These are phyloP conservation scores for Willowsia nigromaculata DNA, from an alignment of 2,888 invertebrate species.

Conservation along the genomic window DNA sequence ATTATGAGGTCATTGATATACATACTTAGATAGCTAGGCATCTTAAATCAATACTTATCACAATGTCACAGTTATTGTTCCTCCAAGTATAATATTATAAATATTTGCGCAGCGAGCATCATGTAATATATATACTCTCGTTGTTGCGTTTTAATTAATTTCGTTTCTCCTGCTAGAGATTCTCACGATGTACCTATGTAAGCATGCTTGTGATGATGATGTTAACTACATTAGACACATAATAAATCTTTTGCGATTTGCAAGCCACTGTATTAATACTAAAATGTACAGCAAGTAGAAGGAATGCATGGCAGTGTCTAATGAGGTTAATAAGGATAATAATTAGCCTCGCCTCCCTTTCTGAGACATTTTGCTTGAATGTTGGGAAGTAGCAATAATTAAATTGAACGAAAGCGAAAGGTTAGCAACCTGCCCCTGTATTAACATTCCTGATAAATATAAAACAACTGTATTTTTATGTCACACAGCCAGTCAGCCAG, in stretches of 20 bases:
- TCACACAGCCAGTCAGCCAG: background rate
- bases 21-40: too few species aligned
- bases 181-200: conserved; percentile 13
- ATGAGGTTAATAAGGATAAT: conserved; percentile 61
- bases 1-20: conserved; percentile 19
- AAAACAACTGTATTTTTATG: background rate
- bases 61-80: background rate
- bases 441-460: background rate
- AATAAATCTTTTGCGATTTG: background rate
- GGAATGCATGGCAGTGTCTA: background rate
- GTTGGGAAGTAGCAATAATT: conserved; percentile 55
- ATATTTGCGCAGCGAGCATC: background rate
- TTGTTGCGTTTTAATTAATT: conserved; percentile 36
- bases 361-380: conserved; percentile 29
- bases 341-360: conserved; percentile 36
- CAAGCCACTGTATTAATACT: background rate
- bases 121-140: too few species aligned
- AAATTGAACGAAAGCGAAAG: conserved; percentile 54
- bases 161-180: conserved; percentile 6
- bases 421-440: conserved; percentile 36
- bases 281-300: background rate
- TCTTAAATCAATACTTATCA: background rate
- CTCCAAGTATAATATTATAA: background rate
- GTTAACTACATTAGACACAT: background rate
- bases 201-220: background rate